A percentile compares a stretch with the other conserved stretches of the same genome.
phyloP scores from a whole-genome alignment of 2,888 invertebrate species.

The Tachina lurida region DNA sequence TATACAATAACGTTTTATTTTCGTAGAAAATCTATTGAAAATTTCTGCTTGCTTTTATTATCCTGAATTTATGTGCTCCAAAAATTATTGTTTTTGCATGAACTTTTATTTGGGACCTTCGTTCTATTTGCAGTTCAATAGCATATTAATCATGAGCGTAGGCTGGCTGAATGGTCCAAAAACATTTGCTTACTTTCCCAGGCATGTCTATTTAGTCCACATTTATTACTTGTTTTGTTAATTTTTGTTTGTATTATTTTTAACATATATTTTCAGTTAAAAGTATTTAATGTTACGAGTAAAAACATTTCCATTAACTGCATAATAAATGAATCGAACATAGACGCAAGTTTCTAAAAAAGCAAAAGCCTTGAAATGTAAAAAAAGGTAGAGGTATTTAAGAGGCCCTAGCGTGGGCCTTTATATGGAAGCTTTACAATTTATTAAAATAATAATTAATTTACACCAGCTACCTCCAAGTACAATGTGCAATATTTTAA shows the following conservation, averaged over 20 bases:
- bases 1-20: no score
- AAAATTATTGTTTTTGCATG: neutral
- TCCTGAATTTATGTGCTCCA: neutral
- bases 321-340: constrained; percentile 1
- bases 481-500: no score
- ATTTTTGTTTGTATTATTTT: neutral
- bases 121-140: neutral
- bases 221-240: neutral
- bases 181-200: constrained; percentile 62
- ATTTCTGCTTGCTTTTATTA: neutral
- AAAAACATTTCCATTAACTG: constrained; percentile 20
- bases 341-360: neutral
- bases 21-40: neutral
- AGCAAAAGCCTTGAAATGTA: neutral
- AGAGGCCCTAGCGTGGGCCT: neutral
- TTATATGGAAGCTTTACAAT: no score
- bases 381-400: neutral
- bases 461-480: no score
- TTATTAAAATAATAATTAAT: no score
- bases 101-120: neutral
- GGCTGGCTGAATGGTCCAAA: neutral
- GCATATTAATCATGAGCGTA: neutral
- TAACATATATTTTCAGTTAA: neutral
- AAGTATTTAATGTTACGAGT: neutral
- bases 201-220: constrained; percentile 16